These are phyloP conservation scores for Chaenodraco wilsoni DNA, from an alignment of 2,797 vertebrate species.

Conservation along the genomic window DNA sequence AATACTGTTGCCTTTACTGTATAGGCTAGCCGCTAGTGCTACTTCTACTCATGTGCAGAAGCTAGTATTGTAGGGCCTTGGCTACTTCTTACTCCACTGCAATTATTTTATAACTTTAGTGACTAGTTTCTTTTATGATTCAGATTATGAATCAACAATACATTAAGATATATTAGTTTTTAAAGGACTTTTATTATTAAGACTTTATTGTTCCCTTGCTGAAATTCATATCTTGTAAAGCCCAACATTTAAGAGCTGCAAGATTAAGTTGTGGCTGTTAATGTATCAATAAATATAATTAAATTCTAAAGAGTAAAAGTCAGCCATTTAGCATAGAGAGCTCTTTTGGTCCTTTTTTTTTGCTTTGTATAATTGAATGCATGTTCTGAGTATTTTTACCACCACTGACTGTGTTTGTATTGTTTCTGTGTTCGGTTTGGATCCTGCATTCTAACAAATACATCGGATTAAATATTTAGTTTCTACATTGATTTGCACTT, in stretches of 20 bases:
- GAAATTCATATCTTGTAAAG: too few relatives aligned
- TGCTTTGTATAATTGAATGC: too few relatives aligned
- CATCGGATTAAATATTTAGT: background rate
- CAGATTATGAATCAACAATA: too few relatives aligned
- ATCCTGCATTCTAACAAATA: background rate
- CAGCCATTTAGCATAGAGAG: background rate
- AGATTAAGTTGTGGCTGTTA: too few relatives aligned
- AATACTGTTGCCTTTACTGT: background rate
- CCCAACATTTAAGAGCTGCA: too few relatives aligned
- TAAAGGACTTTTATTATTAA: too few relatives aligned
- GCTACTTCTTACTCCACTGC: background rate
- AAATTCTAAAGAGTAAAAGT: too few relatives aligned
- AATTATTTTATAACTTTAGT: background rate
- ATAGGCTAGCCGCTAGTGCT: background rate
- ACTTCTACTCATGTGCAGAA: background rate
- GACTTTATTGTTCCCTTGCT: too few relatives aligned
- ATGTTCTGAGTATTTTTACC: too few relatives aligned
- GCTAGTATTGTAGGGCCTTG: background rate
- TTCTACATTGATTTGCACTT: slow-evolving; percentile 1
- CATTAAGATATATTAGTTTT: too few relatives aligned
- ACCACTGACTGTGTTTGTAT: background rate
- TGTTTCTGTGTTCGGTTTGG: background rate
- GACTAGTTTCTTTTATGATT: background rate
- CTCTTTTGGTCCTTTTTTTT: background rate
- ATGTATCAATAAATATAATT: too few relatives aligned